Conservation (phyloP, 2,888 invertebrate species). For the Pyrgus malvae region DNA sequence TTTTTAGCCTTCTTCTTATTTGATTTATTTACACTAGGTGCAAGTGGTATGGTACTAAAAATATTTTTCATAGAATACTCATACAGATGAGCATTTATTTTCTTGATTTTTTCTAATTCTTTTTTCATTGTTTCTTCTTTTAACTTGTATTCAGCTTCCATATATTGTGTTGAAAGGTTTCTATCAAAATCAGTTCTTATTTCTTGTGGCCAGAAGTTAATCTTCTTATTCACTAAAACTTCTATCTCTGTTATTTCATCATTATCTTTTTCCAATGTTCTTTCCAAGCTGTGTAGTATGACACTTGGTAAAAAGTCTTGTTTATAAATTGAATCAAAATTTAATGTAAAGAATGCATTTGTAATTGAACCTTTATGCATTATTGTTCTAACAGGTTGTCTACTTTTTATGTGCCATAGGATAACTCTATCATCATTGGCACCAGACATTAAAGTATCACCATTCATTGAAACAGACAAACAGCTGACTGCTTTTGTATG, state of each 20-base stretch:
- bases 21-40: conserved; percentile 29
- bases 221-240: conserved; percentile 59
- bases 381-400: conserved; percentile 86
- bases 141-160: conserved; percentile 49
- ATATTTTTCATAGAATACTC: conserved; percentile 74
- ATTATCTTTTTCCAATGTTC: conserved; percentile 80
- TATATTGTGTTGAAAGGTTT: conserved; percentile 41
- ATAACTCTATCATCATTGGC: conserved; percentile 88
- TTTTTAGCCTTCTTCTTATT: conserved; percentile 38
- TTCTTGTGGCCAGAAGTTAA: conserved; percentile 63
- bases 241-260: conserved; percentile 72
- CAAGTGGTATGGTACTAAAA: conserved; percentile 47
- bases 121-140: conserved; percentile 59
- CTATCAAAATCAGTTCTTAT: conserved; percentile 36
- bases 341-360: conserved; percentile 85
- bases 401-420: conserved; percentile 91
- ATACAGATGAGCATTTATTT: conserved; percentile 83
- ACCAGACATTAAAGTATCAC: conserved; percentile 87
- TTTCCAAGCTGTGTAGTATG: conserved; percentile 83
- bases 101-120: conserved; percentile 79
- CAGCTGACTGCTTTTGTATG: conserved; percentile 87
- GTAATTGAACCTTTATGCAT: conserved; percentile 88
- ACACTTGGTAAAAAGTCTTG: conserved; percentile 81
- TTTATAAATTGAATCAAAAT: conserved; percentile 82
- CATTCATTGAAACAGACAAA: conserved; percentile 87